Conservation (phyloP, 2,797 vertebrate species). For the Morelia viridis region DNA sequence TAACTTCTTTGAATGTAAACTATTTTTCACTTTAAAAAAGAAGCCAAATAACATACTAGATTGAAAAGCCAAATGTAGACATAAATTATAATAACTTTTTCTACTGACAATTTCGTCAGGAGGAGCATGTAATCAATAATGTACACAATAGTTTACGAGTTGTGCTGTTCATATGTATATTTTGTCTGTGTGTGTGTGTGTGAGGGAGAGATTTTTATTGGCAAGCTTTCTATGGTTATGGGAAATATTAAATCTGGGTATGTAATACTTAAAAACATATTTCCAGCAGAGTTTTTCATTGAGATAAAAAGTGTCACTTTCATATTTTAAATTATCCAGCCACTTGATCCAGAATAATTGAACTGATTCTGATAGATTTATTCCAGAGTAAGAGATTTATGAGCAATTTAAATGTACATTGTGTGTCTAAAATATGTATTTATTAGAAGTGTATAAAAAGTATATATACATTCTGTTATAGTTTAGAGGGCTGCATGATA, state of each 20-base stretch:
- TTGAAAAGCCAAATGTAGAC: neutral
- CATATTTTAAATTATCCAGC: neutral
- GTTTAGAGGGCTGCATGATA: neutral
- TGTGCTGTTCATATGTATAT: neutral
- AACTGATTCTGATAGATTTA: conserved; percentile 4
- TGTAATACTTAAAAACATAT: neutral
- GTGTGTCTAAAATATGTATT: neutral
- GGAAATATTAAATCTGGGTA: conserved; percentile 34
- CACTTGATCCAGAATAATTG: conserved; percentile 10
- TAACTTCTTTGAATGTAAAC: conserved; percentile 31
- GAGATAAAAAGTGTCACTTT: neutral
- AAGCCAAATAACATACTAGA: conserved; percentile 37
- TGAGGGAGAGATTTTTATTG: neutral
- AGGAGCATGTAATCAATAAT: conserved; percentile 16
- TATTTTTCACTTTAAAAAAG: conserved; percentile 47
- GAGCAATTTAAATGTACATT: neutral
- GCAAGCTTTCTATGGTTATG: conserved; percentile 56
- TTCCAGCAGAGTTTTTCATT: neutral
- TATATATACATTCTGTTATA: neutral
- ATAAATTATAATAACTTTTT: conserved; percentile 6
- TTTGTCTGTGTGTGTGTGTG: neutral
- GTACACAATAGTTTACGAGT: neutral
- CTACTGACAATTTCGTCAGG: conserved; percentile 7
- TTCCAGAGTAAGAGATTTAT: neutral
- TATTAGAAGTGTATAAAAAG: neutral